phyloP scores from a whole-genome alignment of 2,888 invertebrate genomes.

The Nowickia ferox region DNA sequence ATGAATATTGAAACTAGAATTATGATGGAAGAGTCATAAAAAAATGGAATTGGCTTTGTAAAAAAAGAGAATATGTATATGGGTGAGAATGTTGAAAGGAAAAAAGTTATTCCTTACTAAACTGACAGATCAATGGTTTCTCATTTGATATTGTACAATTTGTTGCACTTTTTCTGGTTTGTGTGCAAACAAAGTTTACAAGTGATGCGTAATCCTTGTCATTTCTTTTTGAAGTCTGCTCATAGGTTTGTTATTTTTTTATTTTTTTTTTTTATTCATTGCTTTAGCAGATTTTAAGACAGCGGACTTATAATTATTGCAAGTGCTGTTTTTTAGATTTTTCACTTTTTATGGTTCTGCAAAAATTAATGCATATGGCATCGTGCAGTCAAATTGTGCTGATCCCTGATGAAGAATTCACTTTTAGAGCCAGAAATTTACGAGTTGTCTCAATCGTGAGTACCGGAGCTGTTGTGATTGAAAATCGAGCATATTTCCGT shows the following conservation, averaged over 20 bases:
- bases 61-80: not conserved
- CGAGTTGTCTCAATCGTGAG: too few relatives aligned
- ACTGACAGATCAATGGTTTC: constrained; percentile 68
- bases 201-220: constrained; percentile 33
- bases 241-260: too few relatives aligned
- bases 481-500: too few relatives aligned
- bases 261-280: constrained; percentile 6
- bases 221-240: constrained; percentile 26
- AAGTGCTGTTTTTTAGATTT: not conserved
- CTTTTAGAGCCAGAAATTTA: too few relatives aligned
- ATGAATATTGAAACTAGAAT: constrained; percentile 47
- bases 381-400: too few relatives aligned
- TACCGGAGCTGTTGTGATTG: too few relatives aligned
- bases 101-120: constrained; percentile 21
- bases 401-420: too few relatives aligned
- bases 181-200: not conserved
- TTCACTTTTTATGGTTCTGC: not conserved
- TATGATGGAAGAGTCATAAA: constrained; percentile 55
- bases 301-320: not conserved
- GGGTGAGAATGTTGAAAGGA: not conserved
- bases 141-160: constrained; percentile 54
- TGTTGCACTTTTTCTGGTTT: constrained; percentile 34
- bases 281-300: not conserved
- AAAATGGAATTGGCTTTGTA: constrained; percentile 26
- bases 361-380: too few relatives aligned